phyloP scores from a whole-genome alignment of 1,140 invertebrate species.

The Telenomus remus region DNA sequence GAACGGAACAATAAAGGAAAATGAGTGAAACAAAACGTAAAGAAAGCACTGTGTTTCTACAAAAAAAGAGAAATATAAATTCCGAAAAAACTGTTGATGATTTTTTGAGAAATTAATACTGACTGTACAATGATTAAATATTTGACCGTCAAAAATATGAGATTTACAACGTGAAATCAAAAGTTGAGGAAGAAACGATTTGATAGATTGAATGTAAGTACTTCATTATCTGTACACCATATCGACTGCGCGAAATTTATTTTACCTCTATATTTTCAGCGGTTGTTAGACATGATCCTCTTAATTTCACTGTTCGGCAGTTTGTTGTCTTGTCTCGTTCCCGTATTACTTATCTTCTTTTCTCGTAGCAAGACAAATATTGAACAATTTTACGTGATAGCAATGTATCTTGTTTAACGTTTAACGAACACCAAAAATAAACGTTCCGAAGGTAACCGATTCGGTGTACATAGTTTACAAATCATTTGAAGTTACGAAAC shows the following conservation, averaged over 20 bases:
- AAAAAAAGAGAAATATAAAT: too few species aligned
- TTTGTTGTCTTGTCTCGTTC: slow-evolving; percentile 10
- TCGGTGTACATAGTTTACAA: too few species aligned
- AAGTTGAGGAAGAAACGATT: too few species aligned
- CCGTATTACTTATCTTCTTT: slow-evolving; percentile 16
- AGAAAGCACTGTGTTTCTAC: slow-evolving; percentile 17
- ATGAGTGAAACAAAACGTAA: slow-evolving; percentile 52
- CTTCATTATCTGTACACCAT: too few species aligned
- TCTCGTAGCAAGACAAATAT: slow-evolving; percentile 14
- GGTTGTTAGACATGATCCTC: slow-evolving; percentile 48
- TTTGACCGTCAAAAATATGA: too few species aligned
- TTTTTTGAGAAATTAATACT: too few species aligned
- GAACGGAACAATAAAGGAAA: slow-evolving; percentile 56
- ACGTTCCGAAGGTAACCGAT: slow-evolving; percentile 3
- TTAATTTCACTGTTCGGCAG: slow-evolving; percentile 33
- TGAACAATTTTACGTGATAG: slow-evolving; percentile 20
- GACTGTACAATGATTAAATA: too few species aligned
- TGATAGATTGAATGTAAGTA: too few species aligned
- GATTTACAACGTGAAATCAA: too few species aligned
- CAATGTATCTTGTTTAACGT: slow-evolving; percentile 21
- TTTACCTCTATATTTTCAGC: slow-evolving; percentile 26
- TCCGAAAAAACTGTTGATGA: too few species aligned
- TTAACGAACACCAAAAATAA: slow-evolving; percentile 19
- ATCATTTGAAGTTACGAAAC: too few species aligned
- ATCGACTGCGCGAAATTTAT: slow-evolving; percentile 30